These are phyloP conservation scores for Oophaga sylvatica DNA, from an alignment of 2,797 vertebrate species.

Conservation along the genomic window DNA sequence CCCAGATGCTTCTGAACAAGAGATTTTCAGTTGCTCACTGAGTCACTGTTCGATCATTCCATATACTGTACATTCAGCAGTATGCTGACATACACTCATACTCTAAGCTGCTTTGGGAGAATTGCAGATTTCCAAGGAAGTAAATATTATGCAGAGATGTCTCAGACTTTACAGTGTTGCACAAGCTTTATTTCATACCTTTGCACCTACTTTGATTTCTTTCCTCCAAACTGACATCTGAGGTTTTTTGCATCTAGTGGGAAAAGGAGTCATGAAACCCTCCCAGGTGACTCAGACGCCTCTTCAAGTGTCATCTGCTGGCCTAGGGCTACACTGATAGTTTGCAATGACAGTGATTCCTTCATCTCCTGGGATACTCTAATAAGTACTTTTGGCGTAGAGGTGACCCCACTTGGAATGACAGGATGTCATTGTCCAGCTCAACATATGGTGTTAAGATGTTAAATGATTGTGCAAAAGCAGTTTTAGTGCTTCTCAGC, in stretches of 20 bases:
- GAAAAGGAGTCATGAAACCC: background rate
- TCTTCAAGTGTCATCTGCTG: background rate
- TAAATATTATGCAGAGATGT: background rate
- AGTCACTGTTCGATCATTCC: constrained; percentile 12
- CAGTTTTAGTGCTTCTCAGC: background rate
- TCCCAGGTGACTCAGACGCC: background rate
- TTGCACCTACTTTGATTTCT: background rate
- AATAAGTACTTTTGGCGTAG: constrained; percentile 17
- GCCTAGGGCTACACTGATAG: background rate
- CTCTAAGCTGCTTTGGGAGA: background rate
- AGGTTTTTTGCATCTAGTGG: background rate
- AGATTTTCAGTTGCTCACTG: background rate
- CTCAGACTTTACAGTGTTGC: background rate
- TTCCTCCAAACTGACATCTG: background rate
- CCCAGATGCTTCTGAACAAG: background rate
- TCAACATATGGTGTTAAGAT: constrained; percentile 23
- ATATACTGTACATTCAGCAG: constrained; percentile 16
- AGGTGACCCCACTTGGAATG: constrained; percentile 42
- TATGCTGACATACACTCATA: constrained; percentile 2
- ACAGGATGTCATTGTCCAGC: constrained; percentile 25
- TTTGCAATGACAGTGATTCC: constrained; percentile 15
- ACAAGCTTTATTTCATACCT: background rate
- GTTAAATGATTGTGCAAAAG: constrained; percentile 8
- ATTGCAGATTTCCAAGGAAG: background rate
- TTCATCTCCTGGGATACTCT: constrained; percentile 22